Conservation (phyloP, 1,140 invertebrate genomes). For the Oscheius sp. region DNA sequence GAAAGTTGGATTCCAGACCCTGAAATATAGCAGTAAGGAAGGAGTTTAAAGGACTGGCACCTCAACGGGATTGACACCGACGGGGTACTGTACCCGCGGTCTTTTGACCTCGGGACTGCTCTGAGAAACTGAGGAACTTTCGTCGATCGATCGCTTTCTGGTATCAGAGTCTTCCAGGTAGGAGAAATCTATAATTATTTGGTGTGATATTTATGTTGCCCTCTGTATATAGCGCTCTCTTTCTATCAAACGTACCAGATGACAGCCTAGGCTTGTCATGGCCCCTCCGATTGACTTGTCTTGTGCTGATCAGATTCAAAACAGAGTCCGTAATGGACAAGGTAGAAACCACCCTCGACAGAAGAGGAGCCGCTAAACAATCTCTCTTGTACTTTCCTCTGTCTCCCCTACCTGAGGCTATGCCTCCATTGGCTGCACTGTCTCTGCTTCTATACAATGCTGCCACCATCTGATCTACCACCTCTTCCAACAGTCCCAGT, state of each 20-base stretch:
- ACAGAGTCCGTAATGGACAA: neutral
- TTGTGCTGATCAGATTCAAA: neutral
- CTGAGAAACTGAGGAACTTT: neutral
- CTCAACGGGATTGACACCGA: neutral
- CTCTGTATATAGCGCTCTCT: neutral
- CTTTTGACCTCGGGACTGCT: neutral
- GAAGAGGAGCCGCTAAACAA: neutral
- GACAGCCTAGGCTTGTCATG: neutral
- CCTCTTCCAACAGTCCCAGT: constrained; percentile 47
- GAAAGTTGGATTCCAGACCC: neutral
- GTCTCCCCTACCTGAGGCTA: neutral
- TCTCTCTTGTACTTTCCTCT: neutral
- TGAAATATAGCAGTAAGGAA: neutral
- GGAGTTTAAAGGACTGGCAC: neutral
- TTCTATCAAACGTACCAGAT: neutral
- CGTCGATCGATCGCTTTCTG: constrained; percentile 3
- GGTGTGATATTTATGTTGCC: too few relatives aligned
- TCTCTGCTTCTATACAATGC: neutral
- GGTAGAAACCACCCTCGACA: neutral
- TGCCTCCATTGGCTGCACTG: neutral
- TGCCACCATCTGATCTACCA: constrained; percentile 45
- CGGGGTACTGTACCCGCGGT: constrained; percentile 5
- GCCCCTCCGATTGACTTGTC: neutral
- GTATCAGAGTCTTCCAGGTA: constrained; percentile 4
- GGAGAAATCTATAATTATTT: constrained; percentile 8